These are phyloP conservation scores for Micromussa lordhowensis DNA, from an alignment of 92 coral and sea anemone genomes.

Conservation along the genomic window DNA sequence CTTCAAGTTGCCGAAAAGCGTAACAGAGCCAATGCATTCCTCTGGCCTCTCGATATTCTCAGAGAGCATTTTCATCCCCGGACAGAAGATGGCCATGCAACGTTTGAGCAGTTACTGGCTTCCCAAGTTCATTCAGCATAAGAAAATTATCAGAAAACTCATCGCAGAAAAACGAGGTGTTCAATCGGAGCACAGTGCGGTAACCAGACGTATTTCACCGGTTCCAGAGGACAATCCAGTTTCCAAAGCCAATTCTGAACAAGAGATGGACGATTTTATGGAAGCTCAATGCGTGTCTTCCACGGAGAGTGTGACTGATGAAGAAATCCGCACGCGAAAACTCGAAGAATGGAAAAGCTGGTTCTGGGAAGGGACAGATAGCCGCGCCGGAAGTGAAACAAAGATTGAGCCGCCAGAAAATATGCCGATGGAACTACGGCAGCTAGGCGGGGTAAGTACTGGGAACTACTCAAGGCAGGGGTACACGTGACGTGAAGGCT, in stretches of 20 bases:
- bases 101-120: conserved; percentile 86
- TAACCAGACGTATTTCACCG: not conserved
- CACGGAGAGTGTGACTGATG: conserved; percentile 71
- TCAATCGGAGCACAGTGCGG: not conserved
- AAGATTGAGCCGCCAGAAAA: conserved; percentile 32
- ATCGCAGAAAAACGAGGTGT: conserved; percentile 29
- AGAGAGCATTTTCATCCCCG: conserved; percentile 68
- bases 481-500: no score
- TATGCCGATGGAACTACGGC: conserved; percentile 49
- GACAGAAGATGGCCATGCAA: conserved; percentile 72
- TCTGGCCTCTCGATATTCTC: conserved; percentile 80
- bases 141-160: conserved; percentile 13
- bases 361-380: conserved; percentile 77
- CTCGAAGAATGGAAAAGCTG: conserved; percentile 75
- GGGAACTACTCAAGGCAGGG: not conserved
- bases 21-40: conserved; percentile 51
- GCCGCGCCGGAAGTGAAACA: conserved; percentile 15
- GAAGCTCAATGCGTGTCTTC: conserved; percentile 76
- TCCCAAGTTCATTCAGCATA: conserved; percentile 81
- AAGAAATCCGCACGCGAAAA: conserved; percentile 44
- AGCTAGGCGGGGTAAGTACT: conserved; percentile 36
- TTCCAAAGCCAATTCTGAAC: conserved; percentile 3
- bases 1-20: conserved; percentile 29
- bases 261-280: conserved; percentile 75
- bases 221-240: conserved; percentile 10